Base-by-base conservation (phyloP, 35 echinoderm and acorn worm genomes). In the Heliocidaris tuberculata region DNA sequence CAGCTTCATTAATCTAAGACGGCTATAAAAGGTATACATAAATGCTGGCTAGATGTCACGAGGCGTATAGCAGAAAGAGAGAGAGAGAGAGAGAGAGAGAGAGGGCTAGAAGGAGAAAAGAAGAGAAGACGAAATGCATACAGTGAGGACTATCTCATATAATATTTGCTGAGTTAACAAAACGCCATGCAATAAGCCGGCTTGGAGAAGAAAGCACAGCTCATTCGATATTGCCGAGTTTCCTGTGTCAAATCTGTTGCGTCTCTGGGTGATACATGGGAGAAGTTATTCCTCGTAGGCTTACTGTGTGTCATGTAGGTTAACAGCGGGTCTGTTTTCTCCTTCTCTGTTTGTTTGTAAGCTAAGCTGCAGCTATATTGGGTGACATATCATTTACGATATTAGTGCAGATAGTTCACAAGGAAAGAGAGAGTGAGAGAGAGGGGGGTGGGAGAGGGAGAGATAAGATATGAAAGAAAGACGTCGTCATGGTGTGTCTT, bases 161-260 rank as follows among this genome's bases (percentile, higher is more conserved):
- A 32, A 48, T 89, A 48, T 89, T 89, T 89, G 32, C 87, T 48
- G 87, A 89, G 87, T 89, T 78, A 78, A 78, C 65, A 78, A 7
- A 78, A 48, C 87, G 87, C 87, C 12, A 47, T 89, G 87, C 87
- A 48, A 48, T 48, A 89, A 89, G 31, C 87, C 32, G 87, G 87
- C 87, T 89, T 7, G 7, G 27, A n/a, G 65, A 78, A 78, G 65
- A 78, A 21, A 78, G 65, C 65, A 5, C 87, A 48, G 87, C 29
- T 47, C 87, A 89, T 11, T 89, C 87, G 87, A 89, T 89, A 89
- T 48, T 32, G 87, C 65, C 7, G 7, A 8, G 65, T 30, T 89
- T 89, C 87, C 87, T 89, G 31, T 89, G 17, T 27, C 65, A 78
- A 78, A 78, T n/a, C 65, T 78, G 27, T n/a, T 78, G 65, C 27